phyloP scores from a whole-genome alignment of 2,113 vertebrate species.

The Capra hircus region DNA sequence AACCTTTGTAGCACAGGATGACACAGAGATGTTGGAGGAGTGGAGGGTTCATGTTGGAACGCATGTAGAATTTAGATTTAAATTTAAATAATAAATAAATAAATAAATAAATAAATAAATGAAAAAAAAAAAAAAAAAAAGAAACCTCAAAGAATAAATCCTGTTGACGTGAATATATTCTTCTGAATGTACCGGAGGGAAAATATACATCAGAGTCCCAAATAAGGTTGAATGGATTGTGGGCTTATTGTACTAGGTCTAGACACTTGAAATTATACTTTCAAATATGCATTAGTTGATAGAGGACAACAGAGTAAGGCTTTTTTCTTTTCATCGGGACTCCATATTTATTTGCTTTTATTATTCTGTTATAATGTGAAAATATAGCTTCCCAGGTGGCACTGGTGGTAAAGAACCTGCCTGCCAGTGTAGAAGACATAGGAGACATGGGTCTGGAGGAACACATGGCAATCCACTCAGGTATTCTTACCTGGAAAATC shows the following conservation, averaged over 20 bases:
- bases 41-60: too few species aligned
- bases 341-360: neutral
- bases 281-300: neutral
- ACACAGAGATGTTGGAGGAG: too few species aligned
- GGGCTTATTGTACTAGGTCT: neutral
- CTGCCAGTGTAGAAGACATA: neutral
- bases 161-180: neutral
- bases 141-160: conserved; percentile 9
- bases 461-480: neutral
- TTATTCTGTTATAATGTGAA: neutral
- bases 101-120: too few species aligned
- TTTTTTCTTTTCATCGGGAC: neutral
- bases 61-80: too few species aligned
- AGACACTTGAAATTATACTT: neutral
- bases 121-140: too few species aligned
- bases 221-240: neutral
- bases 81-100: too few species aligned
- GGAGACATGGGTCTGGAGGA: neutral
- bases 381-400: neutral
- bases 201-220: neutral
- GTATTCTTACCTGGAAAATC: neutral
- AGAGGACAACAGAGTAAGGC: neutral
- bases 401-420: neutral
- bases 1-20: neutral
- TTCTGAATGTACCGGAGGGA: neutral